Conservation (phyloP, 2,888 invertebrate genomes). For the Agrotis puta region DNA sequence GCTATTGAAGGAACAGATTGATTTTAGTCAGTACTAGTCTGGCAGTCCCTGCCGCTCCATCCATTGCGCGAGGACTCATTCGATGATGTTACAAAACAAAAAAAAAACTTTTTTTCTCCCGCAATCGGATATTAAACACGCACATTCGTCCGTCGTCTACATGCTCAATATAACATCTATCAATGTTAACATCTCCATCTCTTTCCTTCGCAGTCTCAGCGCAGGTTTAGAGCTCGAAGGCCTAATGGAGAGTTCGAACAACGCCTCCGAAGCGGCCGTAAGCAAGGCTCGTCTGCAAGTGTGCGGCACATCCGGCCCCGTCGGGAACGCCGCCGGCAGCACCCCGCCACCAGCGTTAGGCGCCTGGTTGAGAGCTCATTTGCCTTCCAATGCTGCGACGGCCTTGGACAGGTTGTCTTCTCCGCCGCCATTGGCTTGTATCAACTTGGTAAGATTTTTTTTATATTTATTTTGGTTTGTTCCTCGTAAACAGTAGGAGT, state of each 20-base stretch:
- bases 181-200: too few relatives aligned
- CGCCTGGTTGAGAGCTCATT: constrained; percentile 82
- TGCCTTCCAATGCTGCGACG: constrained; percentile 79
- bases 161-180: too few relatives aligned
- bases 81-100: too few relatives aligned
- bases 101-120: too few relatives aligned
- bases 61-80: too few relatives aligned
- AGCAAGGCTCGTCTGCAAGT: constrained; percentile 79
- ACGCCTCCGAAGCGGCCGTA: constrained; percentile 77
- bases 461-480: too few relatives aligned
- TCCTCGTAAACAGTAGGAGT: too few relatives aligned
- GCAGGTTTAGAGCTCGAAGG: constrained; percentile 81
- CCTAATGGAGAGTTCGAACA: constrained; percentile 74
- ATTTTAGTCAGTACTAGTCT: too few relatives aligned
- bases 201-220: constrained; percentile 73
- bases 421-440: constrained; percentile 79
- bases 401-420: constrained; percentile 80
- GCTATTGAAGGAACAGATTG: too few relatives aligned
- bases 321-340: constrained; percentile 70
- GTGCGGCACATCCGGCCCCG: constrained; percentile 75
- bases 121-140: too few relatives aligned
- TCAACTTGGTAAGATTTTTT: constrained; percentile 80
- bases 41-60: too few relatives aligned
- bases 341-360: constrained; percentile 80
- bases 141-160: too few relatives aligned